Conservation (phyloP, 2,113 vertebrate genomes). For the Potamarius usumacintae region DNA sequence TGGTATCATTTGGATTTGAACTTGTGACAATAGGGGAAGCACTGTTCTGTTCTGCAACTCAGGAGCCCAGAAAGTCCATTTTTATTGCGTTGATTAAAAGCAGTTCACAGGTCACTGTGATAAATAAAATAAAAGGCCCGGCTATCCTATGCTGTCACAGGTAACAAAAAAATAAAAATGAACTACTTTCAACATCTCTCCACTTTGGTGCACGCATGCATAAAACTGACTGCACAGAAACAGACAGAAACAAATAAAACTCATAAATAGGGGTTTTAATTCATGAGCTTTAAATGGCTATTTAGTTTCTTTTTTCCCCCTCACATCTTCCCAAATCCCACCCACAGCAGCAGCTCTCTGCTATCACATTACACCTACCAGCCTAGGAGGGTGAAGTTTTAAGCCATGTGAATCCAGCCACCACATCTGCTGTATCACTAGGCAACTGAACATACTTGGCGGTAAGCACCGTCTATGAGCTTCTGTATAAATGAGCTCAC, state of each 20-base stretch:
- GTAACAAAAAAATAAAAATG: neutral
- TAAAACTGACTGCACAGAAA: neutral
- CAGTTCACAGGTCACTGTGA: neutral
- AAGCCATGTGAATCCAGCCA: neutral
- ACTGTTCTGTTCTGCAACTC: too few species aligned
- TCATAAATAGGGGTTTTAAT: neutral
- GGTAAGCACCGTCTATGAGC: neutral
- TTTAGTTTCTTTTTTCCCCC: neutral
- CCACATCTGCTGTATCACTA: neutral
- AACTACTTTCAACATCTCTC: neutral
- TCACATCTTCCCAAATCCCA: neutral
- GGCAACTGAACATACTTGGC: neutral
- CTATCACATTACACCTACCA: neutral
- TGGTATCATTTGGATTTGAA: too few species aligned
- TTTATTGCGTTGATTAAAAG: neutral
- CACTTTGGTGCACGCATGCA: neutral
- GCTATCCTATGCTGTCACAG: neutral
- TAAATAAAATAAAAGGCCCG: neutral
- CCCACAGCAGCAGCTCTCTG: neutral
- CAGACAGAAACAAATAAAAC: neutral
- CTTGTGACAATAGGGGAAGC: too few species aligned
- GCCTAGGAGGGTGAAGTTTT: neutral
- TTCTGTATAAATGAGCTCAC: neutral
- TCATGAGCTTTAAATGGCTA: neutral
- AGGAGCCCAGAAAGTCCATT: neutral